Conservation (phyloP, 2,113 vertebrate genomes). For the Coracopsis vasa region DNA sequence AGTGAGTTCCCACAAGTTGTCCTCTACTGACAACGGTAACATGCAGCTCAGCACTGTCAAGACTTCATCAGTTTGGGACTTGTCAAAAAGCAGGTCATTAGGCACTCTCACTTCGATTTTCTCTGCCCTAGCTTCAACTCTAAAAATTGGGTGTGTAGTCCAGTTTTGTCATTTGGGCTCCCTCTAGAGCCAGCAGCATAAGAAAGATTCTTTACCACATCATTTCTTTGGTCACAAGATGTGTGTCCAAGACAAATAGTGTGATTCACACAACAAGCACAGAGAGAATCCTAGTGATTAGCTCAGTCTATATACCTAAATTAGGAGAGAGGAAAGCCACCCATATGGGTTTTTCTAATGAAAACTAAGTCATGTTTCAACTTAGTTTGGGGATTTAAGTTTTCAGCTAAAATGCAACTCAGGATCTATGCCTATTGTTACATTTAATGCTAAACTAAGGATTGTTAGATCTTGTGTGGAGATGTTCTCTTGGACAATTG, state of each 20-base stretch:
- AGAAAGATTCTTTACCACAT: not conserved
- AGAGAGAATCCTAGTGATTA: not conserved
- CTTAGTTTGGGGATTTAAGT: not conserved
- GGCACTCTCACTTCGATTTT: not conserved
- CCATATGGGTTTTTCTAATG: not conserved
- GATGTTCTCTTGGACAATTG: not conserved
- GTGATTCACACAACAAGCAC: not conserved
- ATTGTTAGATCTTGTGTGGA: not conserved
- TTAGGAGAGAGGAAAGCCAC: not conserved
- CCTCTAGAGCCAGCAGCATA: conserved; percentile 54
- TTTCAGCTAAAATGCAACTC: not conserved
- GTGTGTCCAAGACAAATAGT: not conserved
- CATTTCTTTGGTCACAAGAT: not conserved
- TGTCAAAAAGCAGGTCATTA: not conserved
- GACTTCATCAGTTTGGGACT: not conserved
- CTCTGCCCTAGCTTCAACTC: not conserved
- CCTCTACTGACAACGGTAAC: not conserved
- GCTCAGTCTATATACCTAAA: not conserved
- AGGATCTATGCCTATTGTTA: not conserved
- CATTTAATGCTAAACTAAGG: not conserved
- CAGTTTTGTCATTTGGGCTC: conserved; percentile 60
- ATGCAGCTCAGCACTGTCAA: not conserved
- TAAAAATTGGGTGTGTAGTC: not conserved
- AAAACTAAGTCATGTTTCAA: not conserved
- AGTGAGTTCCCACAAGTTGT: not conserved